A percentile compares a stretch with the other conserved stretches of the same genome.
Conservation (phyloP, 2,888 invertebrate species). For the Thecophora atra region DNA sequence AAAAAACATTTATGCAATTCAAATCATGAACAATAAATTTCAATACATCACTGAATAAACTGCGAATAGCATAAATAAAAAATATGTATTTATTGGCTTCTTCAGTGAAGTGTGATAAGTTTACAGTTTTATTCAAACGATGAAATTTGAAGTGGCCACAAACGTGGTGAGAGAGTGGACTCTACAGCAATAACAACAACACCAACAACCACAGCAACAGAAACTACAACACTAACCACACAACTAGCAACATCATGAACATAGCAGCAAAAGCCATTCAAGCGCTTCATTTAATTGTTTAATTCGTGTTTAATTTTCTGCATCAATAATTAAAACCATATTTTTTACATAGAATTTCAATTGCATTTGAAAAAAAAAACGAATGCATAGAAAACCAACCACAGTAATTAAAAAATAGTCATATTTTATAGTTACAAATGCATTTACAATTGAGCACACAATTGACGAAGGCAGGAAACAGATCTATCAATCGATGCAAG, state of each 20-base stretch:
- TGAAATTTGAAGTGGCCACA: neutral
- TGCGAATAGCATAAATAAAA: neutral
- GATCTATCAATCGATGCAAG: too few species aligned
- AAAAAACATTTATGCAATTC: neutral
- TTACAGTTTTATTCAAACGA: conserved; percentile 1
- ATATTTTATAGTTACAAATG: neutral
- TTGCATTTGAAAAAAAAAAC: too few species aligned
- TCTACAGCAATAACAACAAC: neutral
- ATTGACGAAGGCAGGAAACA: neutral
- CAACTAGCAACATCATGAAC: neutral
- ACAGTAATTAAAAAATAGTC: neutral
- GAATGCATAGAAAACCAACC: neutral
- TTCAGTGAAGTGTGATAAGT: neutral
- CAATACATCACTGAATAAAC: neutral
- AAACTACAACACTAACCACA: neutral
- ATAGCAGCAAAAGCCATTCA: neutral
- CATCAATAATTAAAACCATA: conserved; percentile 54
- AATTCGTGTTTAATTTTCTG: conserved; percentile 59
- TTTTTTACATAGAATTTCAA: too few species aligned
- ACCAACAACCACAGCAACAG: neutral
- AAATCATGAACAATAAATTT: neutral
- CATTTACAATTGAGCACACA: neutral
- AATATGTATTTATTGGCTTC: too few species aligned
- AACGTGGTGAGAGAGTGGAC: neutral
- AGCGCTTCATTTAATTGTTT: conserved; percentile 50